phyloP scores from a whole-genome alignment of 2,888 invertebrate species.

The Sinohyriopsis cumingii region DNA sequence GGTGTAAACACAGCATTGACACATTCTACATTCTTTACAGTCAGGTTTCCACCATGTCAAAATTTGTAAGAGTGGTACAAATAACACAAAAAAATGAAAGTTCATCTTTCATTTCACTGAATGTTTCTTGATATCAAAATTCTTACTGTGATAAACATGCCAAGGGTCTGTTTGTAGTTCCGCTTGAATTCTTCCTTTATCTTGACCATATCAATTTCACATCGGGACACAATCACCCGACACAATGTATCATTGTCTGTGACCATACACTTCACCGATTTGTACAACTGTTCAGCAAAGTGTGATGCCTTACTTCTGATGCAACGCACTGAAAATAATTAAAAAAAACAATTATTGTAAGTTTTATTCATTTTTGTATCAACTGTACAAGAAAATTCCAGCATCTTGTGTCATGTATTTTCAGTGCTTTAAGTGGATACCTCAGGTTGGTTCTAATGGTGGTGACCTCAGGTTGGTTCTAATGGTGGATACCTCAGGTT shows the following conservation, averaged over 20 bases:
- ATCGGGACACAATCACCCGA: slow-evolving; percentile 65
- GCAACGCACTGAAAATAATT: slow-evolving; percentile 63
- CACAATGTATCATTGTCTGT: slow-evolving; percentile 69
- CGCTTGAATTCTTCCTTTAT: slow-evolving; percentile 70
- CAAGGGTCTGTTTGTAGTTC: slow-evolving; percentile 65
- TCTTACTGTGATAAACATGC: slow-evolving; percentile 66
- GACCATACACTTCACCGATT: slow-evolving; percentile 69
- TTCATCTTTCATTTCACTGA: background rate
- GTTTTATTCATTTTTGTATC: background rate
- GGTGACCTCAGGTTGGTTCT: no score
- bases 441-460: background rate
- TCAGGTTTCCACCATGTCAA: no score
- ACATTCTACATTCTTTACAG: no score
- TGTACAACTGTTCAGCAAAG: slow-evolving; percentile 67
- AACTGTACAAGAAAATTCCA: no score
- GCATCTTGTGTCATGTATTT: no score
- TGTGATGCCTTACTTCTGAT: slow-evolving; percentile 68
- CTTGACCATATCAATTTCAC: slow-evolving; percentile 72
- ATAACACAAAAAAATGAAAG: no score
- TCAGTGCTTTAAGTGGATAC: background rate
- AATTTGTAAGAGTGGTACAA: no score
- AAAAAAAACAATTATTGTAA: no score
- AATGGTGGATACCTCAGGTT: no score
- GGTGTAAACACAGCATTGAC: no score
- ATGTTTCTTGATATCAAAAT: background rate